A percentile compares a stretch with the other conserved stretches of the same genome.
Evolutionary conservation across 2,888 invertebrate species (phyloP).

Genomic region (Agrotis segetum): DNA sequence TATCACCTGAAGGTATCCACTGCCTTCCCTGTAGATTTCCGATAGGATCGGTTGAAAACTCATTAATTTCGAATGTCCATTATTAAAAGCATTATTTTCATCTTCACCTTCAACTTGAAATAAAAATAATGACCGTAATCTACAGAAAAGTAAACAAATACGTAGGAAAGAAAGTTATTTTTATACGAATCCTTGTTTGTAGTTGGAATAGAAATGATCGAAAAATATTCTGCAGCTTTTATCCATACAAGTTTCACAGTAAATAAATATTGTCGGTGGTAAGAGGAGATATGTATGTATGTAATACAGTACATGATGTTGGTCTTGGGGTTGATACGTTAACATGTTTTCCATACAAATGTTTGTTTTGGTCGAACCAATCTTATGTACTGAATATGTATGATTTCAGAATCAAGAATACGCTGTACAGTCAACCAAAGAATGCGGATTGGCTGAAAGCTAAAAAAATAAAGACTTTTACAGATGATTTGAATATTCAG

Average conservation of each 20-base stretch:
- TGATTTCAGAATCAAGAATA: slow-evolving; percentile 10
- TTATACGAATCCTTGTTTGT: not conserved
- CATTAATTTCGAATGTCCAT: no score
- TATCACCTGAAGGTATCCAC: no score
- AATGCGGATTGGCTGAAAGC: no score
- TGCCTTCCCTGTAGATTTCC: no score
- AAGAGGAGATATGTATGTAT: slow-evolving; percentile 31
- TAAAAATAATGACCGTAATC: no score
- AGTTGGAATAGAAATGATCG: not conserved
- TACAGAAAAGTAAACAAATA: no score
- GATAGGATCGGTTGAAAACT: no score
- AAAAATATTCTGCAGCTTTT: not conserved
- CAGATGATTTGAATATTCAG: not conserved
- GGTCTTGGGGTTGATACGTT: slow-evolving; percentile 14
- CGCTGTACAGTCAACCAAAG: slow-evolving; percentile 5
- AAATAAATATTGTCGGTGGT: slow-evolving; percentile 6
- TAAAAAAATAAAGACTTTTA: not conserved
- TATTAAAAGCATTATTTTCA: no score
- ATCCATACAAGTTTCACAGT: not conserved
- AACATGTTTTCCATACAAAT: slow-evolving; percentile 47
- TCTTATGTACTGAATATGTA: slow-evolving; percentile 39
- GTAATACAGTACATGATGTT: slow-evolving; percentile 27
- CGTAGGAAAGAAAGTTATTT: not conserved
- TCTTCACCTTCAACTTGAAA: no score
- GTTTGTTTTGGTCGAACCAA: slow-evolving; percentile 35